Conservation (phyloP, 2,888 invertebrate species). For the Drosophila antonietae region DNA sequence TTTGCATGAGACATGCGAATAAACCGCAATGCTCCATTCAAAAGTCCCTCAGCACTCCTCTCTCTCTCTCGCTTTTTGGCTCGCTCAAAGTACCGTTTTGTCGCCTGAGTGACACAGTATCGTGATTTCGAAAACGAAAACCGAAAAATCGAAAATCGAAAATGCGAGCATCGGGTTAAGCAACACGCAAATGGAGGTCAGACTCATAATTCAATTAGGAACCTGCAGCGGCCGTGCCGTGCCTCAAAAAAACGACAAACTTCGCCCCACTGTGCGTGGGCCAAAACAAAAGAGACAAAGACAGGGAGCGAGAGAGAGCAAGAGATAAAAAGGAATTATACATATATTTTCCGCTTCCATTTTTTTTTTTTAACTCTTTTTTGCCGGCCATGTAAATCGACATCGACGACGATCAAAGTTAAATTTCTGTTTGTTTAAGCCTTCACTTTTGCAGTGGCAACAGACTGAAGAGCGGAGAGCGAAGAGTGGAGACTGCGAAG, state of each 20-base stretch:
- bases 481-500: conserved; percentile 13
- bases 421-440: conserved; percentile 64
- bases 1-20: conserved; percentile 55
- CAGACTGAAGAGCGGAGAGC: conserved; percentile 18
- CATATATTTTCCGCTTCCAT: conserved; percentile 48
- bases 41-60: no score
- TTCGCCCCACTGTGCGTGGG: conserved; percentile 75
- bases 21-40: conserved; percentile 17
- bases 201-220: conserved; percentile 77
- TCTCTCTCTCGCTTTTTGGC: no score
- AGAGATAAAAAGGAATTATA: conserved; percentile 23
- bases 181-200: conserved; percentile 76
- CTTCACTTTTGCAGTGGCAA: conserved; percentile 64
- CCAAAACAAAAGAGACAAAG: conserved; percentile 20
- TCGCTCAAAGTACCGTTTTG: conserved; percentile 61
- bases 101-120: conserved; percentile 66
- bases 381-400: conserved; percentile 63
- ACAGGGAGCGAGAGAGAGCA: background rate
- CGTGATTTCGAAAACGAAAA: conserved; percentile 73
- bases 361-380: conserved; percentile 28
- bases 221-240: conserved; percentile 68
- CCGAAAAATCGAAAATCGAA: conserved; percentile 61
- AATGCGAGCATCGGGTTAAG: conserved; percentile 56
- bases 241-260: conserved; percentile 31
- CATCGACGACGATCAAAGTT: conserved; percentile 60